Conservation (phyloP, 2,797 vertebrate species). For the Cossypha dichroa region DNA sequence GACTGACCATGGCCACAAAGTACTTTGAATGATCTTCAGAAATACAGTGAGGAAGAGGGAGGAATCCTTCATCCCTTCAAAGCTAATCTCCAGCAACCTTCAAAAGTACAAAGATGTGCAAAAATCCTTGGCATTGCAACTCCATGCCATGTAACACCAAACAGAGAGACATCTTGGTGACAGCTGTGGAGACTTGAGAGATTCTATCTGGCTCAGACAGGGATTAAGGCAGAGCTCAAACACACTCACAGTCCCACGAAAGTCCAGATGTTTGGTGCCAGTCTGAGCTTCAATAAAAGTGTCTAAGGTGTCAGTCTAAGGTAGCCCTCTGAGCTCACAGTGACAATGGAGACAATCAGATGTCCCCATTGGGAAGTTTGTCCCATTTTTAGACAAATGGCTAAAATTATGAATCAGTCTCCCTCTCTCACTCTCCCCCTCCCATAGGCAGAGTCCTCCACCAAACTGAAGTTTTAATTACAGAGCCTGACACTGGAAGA, state of each 20-base stretch:
- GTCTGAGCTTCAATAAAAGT: neutral
- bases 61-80: neutral
- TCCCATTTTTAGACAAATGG: neutral
- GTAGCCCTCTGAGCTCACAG: neutral
- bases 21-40: neutral
- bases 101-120: neutral
- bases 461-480: neutral
- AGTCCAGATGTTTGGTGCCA: neutral
- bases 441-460: neutral
- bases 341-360: neutral
- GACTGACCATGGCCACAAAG: rapidly evolving
- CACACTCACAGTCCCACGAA: neutral
- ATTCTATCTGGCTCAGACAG: neutral
- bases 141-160: neutral
- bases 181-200: neutral
- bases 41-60: neutral
- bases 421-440: neutral
- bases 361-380: neutral
- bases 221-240: neutral
- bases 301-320: neutral
- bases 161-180: neutral
- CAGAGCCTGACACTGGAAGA: neutral
- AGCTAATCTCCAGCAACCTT: neutral
- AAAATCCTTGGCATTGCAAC: neutral
- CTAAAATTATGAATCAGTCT: neutral